Conservation (phyloP, 1,140 invertebrate genomes). For the Drosophila guanche region DNA sequence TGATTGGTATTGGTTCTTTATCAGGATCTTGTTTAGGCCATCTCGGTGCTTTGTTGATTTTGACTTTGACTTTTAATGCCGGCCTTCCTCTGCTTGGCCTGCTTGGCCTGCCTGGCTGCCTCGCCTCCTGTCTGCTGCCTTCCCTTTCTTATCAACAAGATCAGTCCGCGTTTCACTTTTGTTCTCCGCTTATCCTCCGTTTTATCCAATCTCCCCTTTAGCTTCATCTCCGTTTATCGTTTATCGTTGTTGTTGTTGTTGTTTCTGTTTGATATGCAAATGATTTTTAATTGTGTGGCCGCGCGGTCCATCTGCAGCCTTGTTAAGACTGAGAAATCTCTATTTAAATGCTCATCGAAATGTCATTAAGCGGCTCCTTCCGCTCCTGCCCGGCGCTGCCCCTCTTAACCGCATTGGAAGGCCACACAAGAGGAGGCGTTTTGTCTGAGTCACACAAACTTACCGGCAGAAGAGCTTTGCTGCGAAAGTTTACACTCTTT, state of each 20-base stretch:
- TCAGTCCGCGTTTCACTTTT: slow-evolving; percentile 58
- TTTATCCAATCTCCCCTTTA: slow-evolving; percentile 6
- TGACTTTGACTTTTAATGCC: slow-evolving; percentile 69
- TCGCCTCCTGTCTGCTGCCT: background rate
- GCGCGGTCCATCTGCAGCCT: slow-evolving; percentile 27
- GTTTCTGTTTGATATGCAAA: slow-evolving; percentile 62
- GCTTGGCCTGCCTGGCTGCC: background rate
- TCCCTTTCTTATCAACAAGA: slow-evolving; percentile 29
- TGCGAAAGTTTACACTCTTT: no score
- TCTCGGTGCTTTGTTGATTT: slow-evolving; percentile 74
- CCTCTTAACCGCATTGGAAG: no score
- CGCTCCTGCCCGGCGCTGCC: no score
- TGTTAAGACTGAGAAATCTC: slow-evolving; percentile 55
- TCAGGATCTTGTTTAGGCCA: slow-evolving; percentile 80
- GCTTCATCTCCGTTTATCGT: slow-evolving; percentile 49
- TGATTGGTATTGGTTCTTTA: slow-evolving; percentile 78
- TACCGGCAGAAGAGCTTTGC: no score
- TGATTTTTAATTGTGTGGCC: slow-evolving; percentile 66
- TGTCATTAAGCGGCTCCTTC: no score
- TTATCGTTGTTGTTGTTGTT: slow-evolving; percentile 17
- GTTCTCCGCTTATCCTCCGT: slow-evolving; percentile 5
- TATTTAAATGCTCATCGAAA: slow-evolving; percentile 53
- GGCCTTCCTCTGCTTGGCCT: slow-evolving; percentile 16
- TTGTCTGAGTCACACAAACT: no score
- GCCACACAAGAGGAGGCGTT: no score